Evolutionary conservation across 2,797 vertebrate species (phyloP).

Genomic region (Nothura maculosa): DNA sequence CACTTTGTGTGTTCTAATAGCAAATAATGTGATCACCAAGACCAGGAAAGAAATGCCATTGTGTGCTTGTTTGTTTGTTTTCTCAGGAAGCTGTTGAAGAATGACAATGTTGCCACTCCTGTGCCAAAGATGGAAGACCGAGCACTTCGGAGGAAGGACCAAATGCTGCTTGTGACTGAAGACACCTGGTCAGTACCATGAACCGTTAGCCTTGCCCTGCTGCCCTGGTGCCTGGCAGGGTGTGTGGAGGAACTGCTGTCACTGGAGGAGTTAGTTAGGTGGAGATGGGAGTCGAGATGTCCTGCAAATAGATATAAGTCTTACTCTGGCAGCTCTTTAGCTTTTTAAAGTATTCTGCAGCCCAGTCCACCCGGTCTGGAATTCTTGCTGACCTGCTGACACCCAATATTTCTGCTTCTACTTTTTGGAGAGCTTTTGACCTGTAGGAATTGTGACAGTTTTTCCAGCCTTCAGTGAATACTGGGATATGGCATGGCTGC

Average conservation of each 20-base stretch:
- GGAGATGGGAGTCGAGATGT: neutral
- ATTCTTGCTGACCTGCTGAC: neutral
- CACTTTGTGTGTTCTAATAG: accelerated
- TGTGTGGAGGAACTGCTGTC: accelerated
- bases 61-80: neutral
- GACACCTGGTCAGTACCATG: accelerated
- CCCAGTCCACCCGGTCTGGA: neutral
- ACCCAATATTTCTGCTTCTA: neutral
- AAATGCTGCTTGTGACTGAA: neutral
- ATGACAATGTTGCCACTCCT: neutral
- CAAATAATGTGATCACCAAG: neutral
- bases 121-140: neutral
- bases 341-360: neutral
- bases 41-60: neutral
- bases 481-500: neutral
- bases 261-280: neutral
- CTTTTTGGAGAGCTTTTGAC: neutral
- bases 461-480: neutral
- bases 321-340: neutral
- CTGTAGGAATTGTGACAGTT: neutral
- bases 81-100: neutral
- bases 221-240: neutral
- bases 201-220: accelerated
- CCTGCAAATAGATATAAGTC: neutral
- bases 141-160: neutral